Evolutionary conservation across 1,140 invertebrate species (phyloP), one percentile per base, ranked within the genome.

Genomic region (Psilanteris sp.): DNA sequence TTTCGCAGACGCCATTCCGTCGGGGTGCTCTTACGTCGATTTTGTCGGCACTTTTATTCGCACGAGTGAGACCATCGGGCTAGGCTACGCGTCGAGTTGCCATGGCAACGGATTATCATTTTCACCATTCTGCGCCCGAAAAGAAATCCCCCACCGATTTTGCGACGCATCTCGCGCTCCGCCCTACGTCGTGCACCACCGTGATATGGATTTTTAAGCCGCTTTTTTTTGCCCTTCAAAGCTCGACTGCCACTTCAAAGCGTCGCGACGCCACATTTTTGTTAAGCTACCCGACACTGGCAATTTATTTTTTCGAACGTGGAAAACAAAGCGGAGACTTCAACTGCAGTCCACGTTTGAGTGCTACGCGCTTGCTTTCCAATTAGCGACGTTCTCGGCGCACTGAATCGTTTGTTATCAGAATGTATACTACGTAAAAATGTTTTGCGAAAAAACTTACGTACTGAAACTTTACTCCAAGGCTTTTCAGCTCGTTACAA

Each of bases 191-290:
- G 7, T 29, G 9, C 41, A 15, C 57, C 32, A 22, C 6, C 41
- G 29, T 32, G 55, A 52, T 79, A 79, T 77, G 68, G 75, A 75
- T 79, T 76, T 80, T 70, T 59, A 59, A 43, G 43, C 57, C 70
- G 18, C 61, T 59, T 46, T 72, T 61, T 66, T 64, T 72, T 43
- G 55, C 62, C 52, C 67, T 55, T 71, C 71, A 39, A 64, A 71
- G 52, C 73, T 39, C 43, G 54, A 24, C 73, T 77, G 74, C 74
- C 83, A 83, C 84, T 85, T 75, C 78, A 84, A 75, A 79, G 36
- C 80, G 84, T 73, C 82, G 82, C 84, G 83, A 83, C 83, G 82
- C 82, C 80, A 75, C 81, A 85, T 84, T 84, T 85, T 85, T 75
- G 55, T 68, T 66, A 52, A 74, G 61, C 61, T 54, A 62, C 39